Evolutionary conservation across 2,888 invertebrate genomes (phyloP).

Genomic region (Caenorhabditis plicata): DNA sequence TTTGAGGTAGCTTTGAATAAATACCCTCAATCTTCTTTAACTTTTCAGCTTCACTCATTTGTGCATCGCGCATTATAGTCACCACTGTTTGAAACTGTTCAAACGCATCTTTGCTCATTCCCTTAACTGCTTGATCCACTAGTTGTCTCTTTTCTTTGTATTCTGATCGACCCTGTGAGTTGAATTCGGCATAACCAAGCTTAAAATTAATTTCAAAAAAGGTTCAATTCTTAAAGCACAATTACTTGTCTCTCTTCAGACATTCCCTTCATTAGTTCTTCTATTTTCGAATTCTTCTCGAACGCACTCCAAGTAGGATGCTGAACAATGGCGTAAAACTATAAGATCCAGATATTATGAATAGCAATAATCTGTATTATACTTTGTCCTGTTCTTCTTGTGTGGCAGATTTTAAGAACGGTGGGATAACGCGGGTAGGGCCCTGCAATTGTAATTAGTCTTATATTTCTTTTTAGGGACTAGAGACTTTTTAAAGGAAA

Average conservation of each 20-base stretch:
- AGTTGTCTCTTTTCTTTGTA: constrained; percentile 25
- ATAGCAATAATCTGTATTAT: background rate
- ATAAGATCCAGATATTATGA: background rate
- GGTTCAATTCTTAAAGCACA: background rate
- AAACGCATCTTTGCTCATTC: constrained; percentile 42
- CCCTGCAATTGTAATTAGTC: constrained; percentile 1
- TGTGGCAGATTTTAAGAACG: constrained; percentile 44
- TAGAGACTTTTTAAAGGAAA: constrained; percentile 4
- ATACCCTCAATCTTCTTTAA: constrained; percentile 41
- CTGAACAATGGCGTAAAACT: constrained; percentile 53
- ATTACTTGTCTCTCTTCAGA: constrained; percentile 36
- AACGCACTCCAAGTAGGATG: constrained; percentile 38
- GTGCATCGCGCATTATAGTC: constrained; percentile 43
- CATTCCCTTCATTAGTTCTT: constrained; percentile 41
- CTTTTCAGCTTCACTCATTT: constrained; percentile 28
- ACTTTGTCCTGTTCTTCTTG: constrained; percentile 43
- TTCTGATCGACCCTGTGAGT: constrained; percentile 13
- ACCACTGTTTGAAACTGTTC: constrained; percentile 46
- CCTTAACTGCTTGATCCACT: constrained; percentile 40
- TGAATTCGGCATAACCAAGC: constrained; percentile 17
- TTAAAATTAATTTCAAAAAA: background rate
- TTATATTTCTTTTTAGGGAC: no score
- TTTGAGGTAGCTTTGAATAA: constrained; percentile 38
- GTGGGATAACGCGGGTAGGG: constrained; percentile 44
- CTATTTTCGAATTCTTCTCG: constrained; percentile 42